Conservation (phyloP, 2,888 invertebrate genomes). For the Catocala sponsa region DNA sequence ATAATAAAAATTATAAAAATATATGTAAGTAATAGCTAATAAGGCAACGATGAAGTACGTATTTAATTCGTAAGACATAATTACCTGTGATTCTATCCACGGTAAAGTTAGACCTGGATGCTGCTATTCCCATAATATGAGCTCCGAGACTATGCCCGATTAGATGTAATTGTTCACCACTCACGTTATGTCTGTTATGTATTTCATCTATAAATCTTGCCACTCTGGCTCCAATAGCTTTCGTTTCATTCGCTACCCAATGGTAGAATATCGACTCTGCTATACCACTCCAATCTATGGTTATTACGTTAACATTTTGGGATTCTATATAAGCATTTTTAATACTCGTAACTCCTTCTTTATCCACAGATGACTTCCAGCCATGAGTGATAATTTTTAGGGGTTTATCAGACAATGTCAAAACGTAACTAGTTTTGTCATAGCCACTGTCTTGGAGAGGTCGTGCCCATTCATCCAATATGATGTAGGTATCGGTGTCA, state of each 20-base stretch:
- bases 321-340: slow-evolving; percentile 75
- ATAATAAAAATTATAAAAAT: too few species aligned
- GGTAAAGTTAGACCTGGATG: slow-evolving; percentile 45
- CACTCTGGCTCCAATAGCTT: slow-evolving; percentile 55
- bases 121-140: slow-evolving; percentile 73
- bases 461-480: slow-evolving; percentile 52
- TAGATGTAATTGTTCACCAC: slow-evolving; percentile 62
- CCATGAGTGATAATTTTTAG: slow-evolving; percentile 85
- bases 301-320: slow-evolving; percentile 75
- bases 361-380: slow-evolving; percentile 79
- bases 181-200: slow-evolving; percentile 51
- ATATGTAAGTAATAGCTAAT: too few species aligned
- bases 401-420: slow-evolving; percentile 48
- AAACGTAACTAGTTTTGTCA: slow-evolving; percentile 9
- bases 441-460: slow-evolving; percentile 32
- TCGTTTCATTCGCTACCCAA: slow-evolving; percentile 64
- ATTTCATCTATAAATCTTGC: slow-evolving; percentile 60
- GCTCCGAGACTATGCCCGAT: slow-evolving; percentile 74
- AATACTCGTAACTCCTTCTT: slow-evolving; percentile 65
- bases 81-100: slow-evolving; percentile 65
- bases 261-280: slow-evolving; percentile 65
- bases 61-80: neutral
- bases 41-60: too few species aligned
- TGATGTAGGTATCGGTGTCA: slow-evolving; percentile 52
- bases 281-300: slow-evolving; percentile 73